Percentiles rank a stretch among this genome's conserved stretches.
Evolutionary conservation across 2,113 vertebrate genomes (phyloP).

Genomic region (Rhipidura dahli): DNA sequence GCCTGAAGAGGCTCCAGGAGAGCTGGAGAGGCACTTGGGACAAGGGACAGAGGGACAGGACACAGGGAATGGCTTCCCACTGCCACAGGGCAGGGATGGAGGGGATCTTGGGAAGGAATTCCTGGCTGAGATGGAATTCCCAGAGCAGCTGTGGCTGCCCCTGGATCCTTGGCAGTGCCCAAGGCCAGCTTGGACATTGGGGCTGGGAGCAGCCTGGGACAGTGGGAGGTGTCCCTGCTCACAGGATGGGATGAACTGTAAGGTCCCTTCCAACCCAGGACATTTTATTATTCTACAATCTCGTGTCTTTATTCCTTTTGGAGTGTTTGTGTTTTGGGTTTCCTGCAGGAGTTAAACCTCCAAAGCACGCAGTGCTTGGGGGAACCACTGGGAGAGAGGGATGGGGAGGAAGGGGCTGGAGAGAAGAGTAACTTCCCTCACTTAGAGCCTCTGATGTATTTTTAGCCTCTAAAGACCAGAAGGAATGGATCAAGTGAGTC

Average conservation of each 20-base stretch:
- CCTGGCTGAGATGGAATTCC: fast-evolving
- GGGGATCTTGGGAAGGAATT: neutral
- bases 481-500: neutral
- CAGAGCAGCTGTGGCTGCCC: neutral
- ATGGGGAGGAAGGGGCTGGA: neutral
- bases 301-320: neutral
- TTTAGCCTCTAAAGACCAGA: neutral
- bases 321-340: neutral
- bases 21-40: neutral
- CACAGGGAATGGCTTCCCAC: neutral
- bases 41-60: neutral
- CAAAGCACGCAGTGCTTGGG: neutral
- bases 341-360: neutral
- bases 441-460: neutral
- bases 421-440: neutral
- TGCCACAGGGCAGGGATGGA: fast-evolving
- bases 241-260: too few relatives aligned
- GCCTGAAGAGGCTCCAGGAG: neutral
- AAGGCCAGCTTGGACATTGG: neutral
- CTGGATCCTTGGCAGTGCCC: neutral
- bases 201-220: neutral
- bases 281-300: neutral
- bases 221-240: neutral
- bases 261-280: neutral
- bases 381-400: neutral